These are phyloP conservation scores for Apostichopus japonicus DNA, from an alignment of 35 echinoderm and acorn worm species.

Conservation along the genomic window DNA sequence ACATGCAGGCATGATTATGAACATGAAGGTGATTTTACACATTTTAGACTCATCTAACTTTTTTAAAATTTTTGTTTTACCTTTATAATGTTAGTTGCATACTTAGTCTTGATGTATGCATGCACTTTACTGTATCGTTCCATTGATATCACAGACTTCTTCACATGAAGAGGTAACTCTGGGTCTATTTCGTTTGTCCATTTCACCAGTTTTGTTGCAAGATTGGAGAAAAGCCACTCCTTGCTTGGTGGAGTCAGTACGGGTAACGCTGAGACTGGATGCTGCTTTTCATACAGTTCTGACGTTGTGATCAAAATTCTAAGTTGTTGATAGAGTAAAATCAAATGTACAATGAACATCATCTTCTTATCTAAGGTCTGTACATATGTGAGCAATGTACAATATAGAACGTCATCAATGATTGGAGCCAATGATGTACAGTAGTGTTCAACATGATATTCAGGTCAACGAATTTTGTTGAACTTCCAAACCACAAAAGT, in stretches of 20 bases:
- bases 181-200: constrained; percentile 74
- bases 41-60: no score
- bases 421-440: background rate
- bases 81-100: constrained; percentile 80
- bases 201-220: constrained; percentile 74
- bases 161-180: background rate
- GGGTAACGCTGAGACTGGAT: constrained; percentile 23
- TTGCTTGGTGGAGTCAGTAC: constrained; percentile 59
- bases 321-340: background rate
- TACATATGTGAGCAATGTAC: background rate
- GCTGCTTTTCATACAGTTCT: constrained; percentile 17
- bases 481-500: no score
- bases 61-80: no score
- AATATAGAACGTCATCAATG: background rate
- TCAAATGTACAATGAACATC: background rate
- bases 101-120: constrained; percentile 80
- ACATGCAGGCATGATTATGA: no score
- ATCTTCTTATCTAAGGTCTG: background rate
- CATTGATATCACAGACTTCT: constrained; percentile 74
- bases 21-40: no score
- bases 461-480: no score
- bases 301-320: constrained; percentile 62
- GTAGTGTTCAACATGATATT: no score
- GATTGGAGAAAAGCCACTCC: constrained; percentile 63
- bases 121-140: constrained; percentile 83